Evolutionary conservation across 2,797 vertebrate species (phyloP), one percentile per base, ranked within the genome.

Genomic region (Mastacembelus armatus): DNA sequence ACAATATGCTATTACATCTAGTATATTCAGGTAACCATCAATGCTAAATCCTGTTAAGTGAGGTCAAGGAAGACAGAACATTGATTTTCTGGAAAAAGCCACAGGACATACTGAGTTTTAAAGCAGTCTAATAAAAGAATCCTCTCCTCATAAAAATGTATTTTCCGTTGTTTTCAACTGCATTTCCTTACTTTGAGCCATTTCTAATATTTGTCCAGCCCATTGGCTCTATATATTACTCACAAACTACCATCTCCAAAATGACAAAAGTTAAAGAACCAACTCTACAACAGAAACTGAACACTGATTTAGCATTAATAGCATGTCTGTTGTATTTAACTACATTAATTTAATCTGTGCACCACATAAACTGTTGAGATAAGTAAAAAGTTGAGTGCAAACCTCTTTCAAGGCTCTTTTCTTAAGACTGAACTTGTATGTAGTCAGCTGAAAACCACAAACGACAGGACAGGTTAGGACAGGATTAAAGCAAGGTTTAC

Each of bases 401-500:
- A 18, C 8, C 18, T 18, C 5, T 32, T 56, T 15, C 4, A 35
- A 19, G 11, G 2, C 11, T 7, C 4, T 9, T 16, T 14, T 32
- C 3, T 54, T 49, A 12, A 39, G 27, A 10, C 16, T 12, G 0
- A 32, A 21, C 14, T 5, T 18, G n/a, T 30, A 33, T 8, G 15
- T 7, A 2, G 6, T 1, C 9, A 24, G 1, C 5, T n/a, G n/a
- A n/a, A n/a, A n/a, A n/a, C n/a, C n/a, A n/a, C n/a, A n/a, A n/a
- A n/a, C n/a, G n/a, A n/a, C n/a, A n/a, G n/a, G n/a, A n/a, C n/a
- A n/a, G n/a, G n/a, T n/a, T 30, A 29, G 0, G 2, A 6, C 0
- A 16, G 14, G 58, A 15, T 70, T 38, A 0, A 43, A 65, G 39
- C 5, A 60, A 45, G 14, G 63, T 89, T 90, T 87, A 88, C 81